phyloP scores from a whole-genome alignment of 2,888 invertebrate species.

The Eustalomyia histrio region DNA sequence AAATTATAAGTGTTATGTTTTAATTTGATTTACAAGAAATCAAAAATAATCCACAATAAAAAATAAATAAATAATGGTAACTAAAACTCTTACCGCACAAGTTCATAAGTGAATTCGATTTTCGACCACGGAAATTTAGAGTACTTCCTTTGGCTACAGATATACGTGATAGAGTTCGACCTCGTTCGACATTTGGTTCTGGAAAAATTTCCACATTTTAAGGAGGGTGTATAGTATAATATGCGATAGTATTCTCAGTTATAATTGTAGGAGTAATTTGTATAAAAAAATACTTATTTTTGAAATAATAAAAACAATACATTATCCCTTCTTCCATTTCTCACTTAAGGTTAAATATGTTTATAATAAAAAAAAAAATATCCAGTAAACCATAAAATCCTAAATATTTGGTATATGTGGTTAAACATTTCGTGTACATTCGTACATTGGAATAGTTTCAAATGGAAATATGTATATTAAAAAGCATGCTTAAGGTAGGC shows the following conservation, averaged over 20 bases:
- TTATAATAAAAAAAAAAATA: no score
- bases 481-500: background rate
- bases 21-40: conserved; percentile 13
- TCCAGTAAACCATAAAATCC: conserved; percentile 3
- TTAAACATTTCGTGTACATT: background rate
- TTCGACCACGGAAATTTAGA: conserved; percentile 93
- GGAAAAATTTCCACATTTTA: conserved; percentile 73
- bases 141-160: conserved; percentile 90
- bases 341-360: conserved; percentile 33
- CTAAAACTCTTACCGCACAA: conserved; percentile 90
- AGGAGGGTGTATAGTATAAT: conserved; percentile 38
- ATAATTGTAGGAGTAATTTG: background rate
- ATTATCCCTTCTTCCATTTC: conserved; percentile 14
- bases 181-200: conserved; percentile 81
- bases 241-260: conserved; percentile 41
- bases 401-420: background rate
- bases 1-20: background rate
- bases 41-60: conserved; percentile 29
- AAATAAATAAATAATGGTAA: conserved; percentile 46
- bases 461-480: background rate
- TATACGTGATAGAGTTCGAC: conserved; percentile 83
- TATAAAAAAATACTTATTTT: conserved; percentile 52
- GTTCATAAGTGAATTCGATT: conserved; percentile 97
- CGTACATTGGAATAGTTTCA: background rate
- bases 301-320: conserved; percentile 14